phyloP scores from a whole-genome alignment of 2,797 vertebrate species.

The Falco novaeseelandiae region DNA sequence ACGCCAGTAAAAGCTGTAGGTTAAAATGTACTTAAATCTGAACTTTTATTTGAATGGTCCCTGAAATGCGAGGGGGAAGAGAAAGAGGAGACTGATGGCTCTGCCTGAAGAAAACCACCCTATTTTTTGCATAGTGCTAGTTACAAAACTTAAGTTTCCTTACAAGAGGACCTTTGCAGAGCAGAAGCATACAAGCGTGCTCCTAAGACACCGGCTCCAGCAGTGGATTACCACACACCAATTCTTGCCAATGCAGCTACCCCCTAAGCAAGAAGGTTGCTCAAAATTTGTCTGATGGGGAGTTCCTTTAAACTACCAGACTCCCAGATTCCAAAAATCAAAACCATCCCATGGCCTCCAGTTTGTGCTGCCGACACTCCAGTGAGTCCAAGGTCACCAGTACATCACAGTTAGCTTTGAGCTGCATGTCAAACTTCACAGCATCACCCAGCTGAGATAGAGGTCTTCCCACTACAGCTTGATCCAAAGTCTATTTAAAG shows the following conservation, averaged over 20 bases:
- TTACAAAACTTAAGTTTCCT: not conserved
- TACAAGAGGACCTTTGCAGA: not conserved
- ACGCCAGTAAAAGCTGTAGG: not conserved
- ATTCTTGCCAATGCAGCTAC: not conserved
- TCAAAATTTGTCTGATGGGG: not conserved
- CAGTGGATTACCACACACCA: not conserved
- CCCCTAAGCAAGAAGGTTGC: not conserved
- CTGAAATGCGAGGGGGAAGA: not conserved
- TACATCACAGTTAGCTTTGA: fast-evolving
- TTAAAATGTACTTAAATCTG: not conserved
- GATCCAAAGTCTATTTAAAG: not conserved
- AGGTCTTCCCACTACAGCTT: not conserved
- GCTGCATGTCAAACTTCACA: not conserved
- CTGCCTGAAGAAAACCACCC: not conserved
- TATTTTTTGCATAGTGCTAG: not conserved
- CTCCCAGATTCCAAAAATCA: not conserved
- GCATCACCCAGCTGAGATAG: not conserved
- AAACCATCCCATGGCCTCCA: fast-evolving
- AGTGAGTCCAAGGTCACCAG: not conserved
- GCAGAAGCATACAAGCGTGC: not conserved
- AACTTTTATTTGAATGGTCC: not conserved
- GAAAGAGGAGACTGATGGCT: not conserved
- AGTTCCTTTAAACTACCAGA: not conserved
- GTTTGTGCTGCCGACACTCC: fast-evolving
- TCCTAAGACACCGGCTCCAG: not conserved